phyloP scores from a whole-genome alignment of 1,140 invertebrate genomes.

The Brachionus angularis region DNA sequence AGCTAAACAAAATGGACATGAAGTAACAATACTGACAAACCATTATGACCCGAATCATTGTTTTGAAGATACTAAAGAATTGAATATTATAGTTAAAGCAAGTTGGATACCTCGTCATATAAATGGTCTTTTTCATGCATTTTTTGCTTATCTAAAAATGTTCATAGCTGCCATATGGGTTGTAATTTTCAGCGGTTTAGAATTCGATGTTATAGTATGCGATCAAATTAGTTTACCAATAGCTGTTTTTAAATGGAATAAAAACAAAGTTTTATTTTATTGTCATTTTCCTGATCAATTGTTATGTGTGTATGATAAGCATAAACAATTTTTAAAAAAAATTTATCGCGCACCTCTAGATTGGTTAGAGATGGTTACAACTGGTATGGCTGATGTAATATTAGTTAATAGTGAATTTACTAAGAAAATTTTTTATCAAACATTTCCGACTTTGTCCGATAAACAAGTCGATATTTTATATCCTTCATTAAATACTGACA shows the following conservation, averaged over 20 bases:
- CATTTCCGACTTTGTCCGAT: constrained; percentile 46
- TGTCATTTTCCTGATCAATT: constrained; percentile 97
- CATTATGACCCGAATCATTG: constrained; percentile 88
- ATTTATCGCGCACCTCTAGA: constrained; percentile 84
- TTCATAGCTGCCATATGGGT: constrained; percentile 71
- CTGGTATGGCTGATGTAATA: constrained; percentile 74
- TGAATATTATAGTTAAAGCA: constrained; percentile 60
- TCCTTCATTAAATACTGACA: constrained; percentile 77
- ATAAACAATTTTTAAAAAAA: constrained; percentile 61
- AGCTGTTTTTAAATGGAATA: constrained; percentile 11
- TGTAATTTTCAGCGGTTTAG: constrained; percentile 60
- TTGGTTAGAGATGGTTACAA: constrained; percentile 83
- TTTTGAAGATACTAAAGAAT: constrained; percentile 81
- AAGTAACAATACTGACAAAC: constrained; percentile 81
- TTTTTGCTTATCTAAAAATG: constrained; percentile 91
- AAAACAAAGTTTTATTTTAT: constrained; percentile 75
- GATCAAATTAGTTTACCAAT: constrained; percentile 64
- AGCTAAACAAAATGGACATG: constrained; percentile 74
- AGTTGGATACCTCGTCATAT: constrained; percentile 62
- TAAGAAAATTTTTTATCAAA: constrained; percentile 59
- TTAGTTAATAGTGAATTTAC: constrained; percentile 93
- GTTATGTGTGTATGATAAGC: constrained; percentile 59
- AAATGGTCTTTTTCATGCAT: constrained; percentile 77
- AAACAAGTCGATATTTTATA: constrained; percentile 73
- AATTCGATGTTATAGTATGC: constrained; percentile 79